phyloP scores from a whole-genome alignment of 2,113 vertebrate genomes.

The Indri indri region DNA sequence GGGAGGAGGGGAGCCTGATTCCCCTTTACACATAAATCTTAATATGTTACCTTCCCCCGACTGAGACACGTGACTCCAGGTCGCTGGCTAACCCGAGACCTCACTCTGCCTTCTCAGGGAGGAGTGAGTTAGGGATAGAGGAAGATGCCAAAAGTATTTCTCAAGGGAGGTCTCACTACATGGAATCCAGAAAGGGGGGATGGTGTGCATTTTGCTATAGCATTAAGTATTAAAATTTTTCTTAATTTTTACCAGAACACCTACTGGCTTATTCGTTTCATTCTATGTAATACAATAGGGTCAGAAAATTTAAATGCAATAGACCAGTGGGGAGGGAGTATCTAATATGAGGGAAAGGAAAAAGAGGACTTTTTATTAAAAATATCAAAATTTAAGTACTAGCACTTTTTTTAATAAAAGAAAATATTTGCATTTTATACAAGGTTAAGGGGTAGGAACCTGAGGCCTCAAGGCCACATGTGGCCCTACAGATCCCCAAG shows the following conservation, averaged over 20 bases:
- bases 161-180: not conserved
- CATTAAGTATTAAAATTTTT: slow-evolving; percentile 3
- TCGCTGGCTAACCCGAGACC: not conserved
- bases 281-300: not conserved
- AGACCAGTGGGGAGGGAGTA: not conserved
- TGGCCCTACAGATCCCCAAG: no score
- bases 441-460: not conserved
- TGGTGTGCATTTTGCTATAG: not conserved
- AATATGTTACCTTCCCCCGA: not conserved
- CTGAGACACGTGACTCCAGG: not conserved
- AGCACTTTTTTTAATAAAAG: not conserved
- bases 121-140: not conserved
- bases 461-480: not conserved
- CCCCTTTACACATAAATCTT: not conserved
- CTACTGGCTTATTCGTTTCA: not conserved
- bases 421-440: not conserved
- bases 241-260: not conserved
- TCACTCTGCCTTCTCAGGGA: not conserved
- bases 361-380: not conserved
- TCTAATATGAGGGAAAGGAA: not conserved
- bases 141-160: not conserved
- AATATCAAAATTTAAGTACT: not conserved
- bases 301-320: not conserved
- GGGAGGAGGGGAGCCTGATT: not conserved
- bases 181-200: not conserved